phyloP scores from a whole-genome alignment of 2,888 invertebrate genomes.

The Formica aserva region DNA sequence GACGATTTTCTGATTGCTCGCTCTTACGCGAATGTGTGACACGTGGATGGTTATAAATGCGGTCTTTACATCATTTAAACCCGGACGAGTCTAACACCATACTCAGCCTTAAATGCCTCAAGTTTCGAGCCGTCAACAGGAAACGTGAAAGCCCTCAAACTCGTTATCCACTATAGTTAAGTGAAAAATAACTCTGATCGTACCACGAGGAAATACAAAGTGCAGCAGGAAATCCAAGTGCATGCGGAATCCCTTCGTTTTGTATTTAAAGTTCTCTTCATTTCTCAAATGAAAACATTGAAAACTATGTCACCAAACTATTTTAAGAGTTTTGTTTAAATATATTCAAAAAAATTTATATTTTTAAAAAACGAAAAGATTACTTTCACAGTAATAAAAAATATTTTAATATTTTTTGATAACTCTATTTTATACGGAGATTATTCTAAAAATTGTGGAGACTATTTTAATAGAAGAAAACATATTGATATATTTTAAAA shows the following conservation, averaged over 20 bases:
- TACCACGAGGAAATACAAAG: conserved; percentile 10
- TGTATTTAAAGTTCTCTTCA: neutral
- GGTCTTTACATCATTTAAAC: conserved; percentile 51
- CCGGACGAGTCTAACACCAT: conserved; percentile 15
- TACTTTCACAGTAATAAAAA: neutral
- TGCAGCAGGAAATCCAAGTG: conserved; percentile 16
- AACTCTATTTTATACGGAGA: neutral
- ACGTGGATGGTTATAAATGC: conserved; percentile 23
- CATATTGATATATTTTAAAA: neutral
- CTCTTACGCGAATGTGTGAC: conserved; percentile 29
- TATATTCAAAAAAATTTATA: neutral
- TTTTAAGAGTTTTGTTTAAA: neutral
- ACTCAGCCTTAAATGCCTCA: conserved; percentile 40
- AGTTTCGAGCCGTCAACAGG: conserved; percentile 65
- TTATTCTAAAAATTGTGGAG: neutral
- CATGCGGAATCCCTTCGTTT: neutral
- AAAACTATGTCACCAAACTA: neutral
- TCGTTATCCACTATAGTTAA: conserved; percentile 69
- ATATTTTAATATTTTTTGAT: neutral
- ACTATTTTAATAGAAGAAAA: neutral
- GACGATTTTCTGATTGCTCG: conserved; percentile 74
- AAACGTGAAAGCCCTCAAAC: conserved; percentile 62
- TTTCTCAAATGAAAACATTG: neutral
- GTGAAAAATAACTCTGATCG: conserved; percentile 67
- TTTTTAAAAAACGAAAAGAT: neutral